phyloP scores from a whole-genome alignment of 2,113 vertebrate species.

The Sander lucioperca region DNA sequence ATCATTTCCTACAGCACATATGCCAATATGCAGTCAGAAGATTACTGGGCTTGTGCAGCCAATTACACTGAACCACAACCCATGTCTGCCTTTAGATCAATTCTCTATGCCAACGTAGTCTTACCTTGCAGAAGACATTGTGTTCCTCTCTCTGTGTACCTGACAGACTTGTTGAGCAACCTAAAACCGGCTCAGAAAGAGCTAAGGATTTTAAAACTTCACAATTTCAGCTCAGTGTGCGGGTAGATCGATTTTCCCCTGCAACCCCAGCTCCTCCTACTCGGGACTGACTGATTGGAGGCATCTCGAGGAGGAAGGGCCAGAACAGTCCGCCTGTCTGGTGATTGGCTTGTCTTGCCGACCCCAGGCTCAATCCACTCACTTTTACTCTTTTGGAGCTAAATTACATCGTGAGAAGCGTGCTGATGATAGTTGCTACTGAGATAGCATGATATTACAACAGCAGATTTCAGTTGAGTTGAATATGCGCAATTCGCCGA shows the following conservation, averaged over 20 bases:
- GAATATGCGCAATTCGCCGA: no score
- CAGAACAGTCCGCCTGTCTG: neutral
- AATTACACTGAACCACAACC: constrained; percentile 32
- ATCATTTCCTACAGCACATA: constrained; percentile 17
- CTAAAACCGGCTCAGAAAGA: constrained; percentile 56
- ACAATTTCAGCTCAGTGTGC: constrained; percentile 60
- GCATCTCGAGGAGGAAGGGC: constrained; percentile 45
- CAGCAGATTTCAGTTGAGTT: neutral
- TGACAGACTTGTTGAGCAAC: constrained; percentile 73
- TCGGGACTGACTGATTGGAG: constrained; percentile 51
- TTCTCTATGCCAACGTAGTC: constrained; percentile 18
- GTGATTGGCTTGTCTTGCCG: constrained; percentile 56
- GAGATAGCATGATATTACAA: neutral
- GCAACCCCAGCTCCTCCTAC: constrained; percentile 56
- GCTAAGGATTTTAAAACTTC: constrained; percentile 57
- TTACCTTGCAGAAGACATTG: constrained; percentile 80
- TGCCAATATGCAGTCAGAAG: constrained; percentile 32
- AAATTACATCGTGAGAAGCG: constrained; percentile 33
- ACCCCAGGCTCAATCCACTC: constrained; percentile 4
- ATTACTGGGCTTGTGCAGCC: constrained; percentile 43
- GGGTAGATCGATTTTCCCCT: constrained; percentile 56
- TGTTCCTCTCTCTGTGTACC: constrained; percentile 40
- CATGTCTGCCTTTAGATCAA: neutral
- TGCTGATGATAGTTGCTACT: constrained; percentile 19
- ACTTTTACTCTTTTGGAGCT: neutral